These are phyloP conservation scores for Reticulitermes speratus DNA, from an alignment of 1,140 invertebrate genomes.

Conservation along the genomic window DNA sequence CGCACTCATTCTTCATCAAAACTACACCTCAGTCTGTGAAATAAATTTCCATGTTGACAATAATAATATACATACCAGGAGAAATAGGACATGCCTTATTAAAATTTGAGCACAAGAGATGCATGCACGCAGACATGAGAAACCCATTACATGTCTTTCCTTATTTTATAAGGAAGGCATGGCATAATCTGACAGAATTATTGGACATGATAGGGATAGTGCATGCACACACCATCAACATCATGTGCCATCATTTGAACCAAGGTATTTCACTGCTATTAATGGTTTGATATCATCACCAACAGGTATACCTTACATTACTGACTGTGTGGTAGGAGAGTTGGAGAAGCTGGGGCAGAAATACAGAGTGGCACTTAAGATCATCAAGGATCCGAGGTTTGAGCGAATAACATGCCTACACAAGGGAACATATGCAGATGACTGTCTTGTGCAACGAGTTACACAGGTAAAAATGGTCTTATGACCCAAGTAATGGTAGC, in stretches of 20 bases:
- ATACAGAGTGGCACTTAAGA: conserved; percentile 93
- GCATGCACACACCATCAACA: no score
- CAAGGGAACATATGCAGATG: conserved; percentile 99
- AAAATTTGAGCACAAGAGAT: no score
- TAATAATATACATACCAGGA: no score
- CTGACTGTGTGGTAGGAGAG: conserved; percentile 98
- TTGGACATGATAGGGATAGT: not conserved
- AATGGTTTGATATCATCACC: conserved; percentile 23
- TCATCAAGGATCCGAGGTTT: conserved; percentile 94
- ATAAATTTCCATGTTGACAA: no score
- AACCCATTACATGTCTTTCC: no score
- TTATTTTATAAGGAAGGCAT: no score
- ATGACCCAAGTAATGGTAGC: no score
- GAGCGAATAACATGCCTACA: conserved; percentile 91
- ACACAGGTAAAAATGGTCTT: conserved; percentile 64
- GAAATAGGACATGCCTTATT: no score
- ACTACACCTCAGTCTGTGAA: no score
- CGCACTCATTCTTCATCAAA: no score
- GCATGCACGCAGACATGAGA: no score
- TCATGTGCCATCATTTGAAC: no score
- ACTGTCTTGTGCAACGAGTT: conserved; percentile 95
- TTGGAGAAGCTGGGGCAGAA: conserved; percentile 96
- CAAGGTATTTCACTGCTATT: not conserved
- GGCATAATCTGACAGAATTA: conserved; percentile 19
- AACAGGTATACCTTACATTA: conserved; percentile 89